These are phyloP conservation scores for Chrysopa pallens DNA, from an alignment of 1,140 invertebrate species.

Conservation along the genomic window DNA sequence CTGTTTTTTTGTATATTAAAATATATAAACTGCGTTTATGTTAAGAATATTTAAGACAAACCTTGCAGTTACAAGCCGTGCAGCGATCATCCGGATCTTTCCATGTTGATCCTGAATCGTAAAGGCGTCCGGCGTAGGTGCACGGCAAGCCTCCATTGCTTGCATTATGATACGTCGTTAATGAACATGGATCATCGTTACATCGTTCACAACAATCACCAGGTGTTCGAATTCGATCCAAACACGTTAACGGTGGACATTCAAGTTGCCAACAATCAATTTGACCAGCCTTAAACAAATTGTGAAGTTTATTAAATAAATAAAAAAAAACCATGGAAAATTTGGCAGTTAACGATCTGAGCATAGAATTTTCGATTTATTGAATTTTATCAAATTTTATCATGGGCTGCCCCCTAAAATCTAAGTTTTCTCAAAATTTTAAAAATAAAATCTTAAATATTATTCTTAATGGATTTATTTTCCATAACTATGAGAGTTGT, in stretches of 20 bases:
- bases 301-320: too few relatives aligned
- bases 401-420: too few relatives aligned
- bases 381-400: too few relatives aligned
- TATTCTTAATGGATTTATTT: too few relatives aligned
- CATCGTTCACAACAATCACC: conserved; percentile 57
- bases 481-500: too few relatives aligned
- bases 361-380: too few relatives aligned
- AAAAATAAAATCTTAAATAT: too few relatives aligned
- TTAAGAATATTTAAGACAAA: conserved; percentile 23
- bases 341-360: too few relatives aligned
- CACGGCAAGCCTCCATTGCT: conserved; percentile 25
- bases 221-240: conserved; percentile 38
- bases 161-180: conserved; percentile 11
- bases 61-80: conserved; percentile 60
- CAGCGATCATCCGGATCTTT: conserved; percentile 43
- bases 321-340: too few relatives aligned
- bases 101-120: conserved; percentile 37
- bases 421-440: too few relatives aligned
- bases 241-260: conserved; percentile 54
- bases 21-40: not conserved
- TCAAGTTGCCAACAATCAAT: conserved; percentile 77
- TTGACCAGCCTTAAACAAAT: conserved; percentile 47
- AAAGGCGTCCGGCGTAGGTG: conserved; percentile 35
- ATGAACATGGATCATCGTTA: conserved; percentile 35
- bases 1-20: too few relatives aligned